Base-by-base conservation (phyloP, 2,113 vertebrate genomes). In the Rhynchomys soricoides region DNA sequence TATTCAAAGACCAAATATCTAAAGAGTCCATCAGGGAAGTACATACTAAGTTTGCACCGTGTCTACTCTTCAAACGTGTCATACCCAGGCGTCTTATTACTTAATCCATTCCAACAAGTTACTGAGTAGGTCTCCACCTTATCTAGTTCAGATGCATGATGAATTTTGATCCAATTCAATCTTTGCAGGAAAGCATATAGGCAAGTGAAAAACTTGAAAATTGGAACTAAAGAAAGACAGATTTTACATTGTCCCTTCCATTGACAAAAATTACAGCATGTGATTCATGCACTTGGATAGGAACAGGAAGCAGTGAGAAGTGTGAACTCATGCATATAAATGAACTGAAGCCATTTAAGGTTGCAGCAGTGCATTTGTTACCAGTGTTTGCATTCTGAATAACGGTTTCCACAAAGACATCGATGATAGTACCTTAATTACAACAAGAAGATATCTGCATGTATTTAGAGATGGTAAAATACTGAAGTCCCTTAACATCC, bases 151-250 rank as follows among this genome's bases (percentile, higher is more conserved):
- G 26, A 75, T 16, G 13, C 1, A 48, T 19, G 3, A 66, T 57
- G 31, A 12, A 10, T 31, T 75, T 75, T 48, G 40, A 40, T 83
- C 12, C 55, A 89, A 50, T 55, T 31, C 6, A 13, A 52, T 64
- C 29, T 91, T 91, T 82, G 34, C 68, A 79, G 89, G 91, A 94
- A 48, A 85, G 64, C 11, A 86, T 85, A 21, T 29, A 85, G n/a
- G 7, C 24, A 87, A 88, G 24, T 43, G 22, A 43, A 37, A 50
- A 78, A 74, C 24, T 37, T 89, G 40, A n/a, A 90, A 64, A 81
- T 1, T 73, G 12, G 52, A 81, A 92, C 2, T 16, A 90, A 66
- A 89, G 43, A 2, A 92, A 95, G 95, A 24, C 22, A 85, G 55
- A 87, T 85, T 92, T 77, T 90, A 64, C 21, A 55, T 55, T 71